These are phyloP conservation scores for Myiothlypis coronata DNA, from an alignment of 2,797 vertebrate species.

Conservation along the genomic window DNA sequence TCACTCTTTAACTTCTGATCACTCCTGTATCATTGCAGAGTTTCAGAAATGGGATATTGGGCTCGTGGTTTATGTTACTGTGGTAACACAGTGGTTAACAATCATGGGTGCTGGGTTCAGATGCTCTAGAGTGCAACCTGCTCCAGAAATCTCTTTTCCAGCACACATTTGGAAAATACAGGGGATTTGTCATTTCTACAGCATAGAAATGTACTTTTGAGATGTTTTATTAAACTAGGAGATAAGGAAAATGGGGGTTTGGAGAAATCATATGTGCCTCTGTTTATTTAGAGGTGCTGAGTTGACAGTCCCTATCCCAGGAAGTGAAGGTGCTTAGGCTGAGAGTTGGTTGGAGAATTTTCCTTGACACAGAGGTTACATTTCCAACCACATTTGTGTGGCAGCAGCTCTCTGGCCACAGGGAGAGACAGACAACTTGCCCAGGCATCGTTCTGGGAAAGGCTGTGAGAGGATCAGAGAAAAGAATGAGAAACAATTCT, in stretches of 20 bases:
- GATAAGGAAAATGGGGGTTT: fast-evolving
- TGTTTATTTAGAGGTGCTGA: neutral
- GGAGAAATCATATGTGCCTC: fast-evolving
- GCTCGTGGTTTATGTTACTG: neutral
- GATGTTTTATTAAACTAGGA: neutral
- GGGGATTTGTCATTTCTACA: neutral
- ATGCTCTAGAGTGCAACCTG: neutral
- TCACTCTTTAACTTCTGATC: neutral
- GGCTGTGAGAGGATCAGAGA: neutral
- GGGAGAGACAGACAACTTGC: neutral
- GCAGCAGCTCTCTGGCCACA: neutral
- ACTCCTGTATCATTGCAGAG: neutral
- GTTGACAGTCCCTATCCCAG: fast-evolving
- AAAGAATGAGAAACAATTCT: neutral
- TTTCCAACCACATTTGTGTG: neutral
- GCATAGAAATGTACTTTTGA: fast-evolving
- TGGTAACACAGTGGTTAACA: too few relatives aligned
- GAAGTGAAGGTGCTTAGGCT: neutral
- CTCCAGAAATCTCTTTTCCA: neutral
- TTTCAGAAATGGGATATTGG: neutral
- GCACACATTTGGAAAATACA: fast-evolving
- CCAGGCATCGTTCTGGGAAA: neutral
- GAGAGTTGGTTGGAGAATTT: neutral
- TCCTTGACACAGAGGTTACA: neutral
- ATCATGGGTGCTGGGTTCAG: neutral